Base-by-base conservation (phyloP, 2,888 invertebrate genomes). In the Rhogogaster chlorosoma region DNA sequence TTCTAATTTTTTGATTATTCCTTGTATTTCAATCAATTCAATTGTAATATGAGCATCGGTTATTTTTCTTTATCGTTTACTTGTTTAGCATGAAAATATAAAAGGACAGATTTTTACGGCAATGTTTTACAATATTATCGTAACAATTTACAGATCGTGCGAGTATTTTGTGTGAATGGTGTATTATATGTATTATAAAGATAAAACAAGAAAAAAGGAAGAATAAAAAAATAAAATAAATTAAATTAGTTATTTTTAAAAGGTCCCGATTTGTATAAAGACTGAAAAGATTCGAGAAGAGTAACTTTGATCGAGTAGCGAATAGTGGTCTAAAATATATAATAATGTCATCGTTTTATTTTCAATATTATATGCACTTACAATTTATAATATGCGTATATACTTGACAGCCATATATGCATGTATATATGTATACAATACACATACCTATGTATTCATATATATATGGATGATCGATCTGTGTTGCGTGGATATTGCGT, bases 221-320 rank as follows among this genome's bases (percentile, higher is more conserved):
- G 18, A 53, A 57, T 53, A 36, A 78, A 57, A 78, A 7, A 57
- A 78, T 32, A 57, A 49, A 78, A 57, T 57, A 26, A 78, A 78
- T 78, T 57, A 78, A 78, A 57, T 53, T 78, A 78, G 78, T 78
- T 78, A 78, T 78, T 78, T 78, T 78, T 57, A 78, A 78, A 78
- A 82, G 82, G 82, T 82, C 82, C 64, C 61, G 64, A 64, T 82
- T 82, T 82, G 82, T 82, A 82, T 82, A 64, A 82, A 82, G 82
- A 82, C 82, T 82, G 82, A 82, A 64, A 75, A 64, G 82, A 57
- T 64, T 82, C 82, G 82, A 82, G 42, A 64, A 64, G 82, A 82
- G 61, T 82, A 82, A 57, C 64, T 82, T 82, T 45, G 82, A 82
- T 82, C 82, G 61, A 82, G 64, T 82, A 78, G 78, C 53, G 78